Conservation (phyloP, 2,113 vertebrate genomes). For the Hystrix brachyura region DNA sequence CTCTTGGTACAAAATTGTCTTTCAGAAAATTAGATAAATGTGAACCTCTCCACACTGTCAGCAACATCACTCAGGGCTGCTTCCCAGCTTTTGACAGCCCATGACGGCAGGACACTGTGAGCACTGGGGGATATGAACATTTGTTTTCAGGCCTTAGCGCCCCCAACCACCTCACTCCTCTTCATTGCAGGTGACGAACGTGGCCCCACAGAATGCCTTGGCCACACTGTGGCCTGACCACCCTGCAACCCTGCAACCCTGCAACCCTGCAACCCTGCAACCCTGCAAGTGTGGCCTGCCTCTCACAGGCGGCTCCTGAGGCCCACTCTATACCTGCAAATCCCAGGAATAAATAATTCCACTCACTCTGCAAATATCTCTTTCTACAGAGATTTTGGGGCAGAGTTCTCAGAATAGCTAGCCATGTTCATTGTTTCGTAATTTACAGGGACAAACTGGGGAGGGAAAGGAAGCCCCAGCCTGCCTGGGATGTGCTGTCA, state of each 20-base stretch:
- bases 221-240: not conserved
- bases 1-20: constrained; percentile 68
- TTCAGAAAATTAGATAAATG: constrained; percentile 73
- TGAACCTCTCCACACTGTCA: constrained; percentile 48
- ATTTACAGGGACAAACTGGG: not conserved
- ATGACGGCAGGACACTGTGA: not conserved
- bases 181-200: not conserved
- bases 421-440: not conserved
- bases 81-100: not conserved
- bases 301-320: not conserved
- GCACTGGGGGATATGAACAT: fast-evolving
- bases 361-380: constrained; percentile 7
- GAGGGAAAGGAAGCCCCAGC: not conserved
- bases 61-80: constrained; percentile 24
- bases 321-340: constrained; percentile 50
- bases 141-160: not conserved
- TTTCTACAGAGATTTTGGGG: constrained; percentile 45
- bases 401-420: constrained; percentile 33
- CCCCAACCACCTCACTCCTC: not conserved
- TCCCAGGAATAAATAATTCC: constrained; percentile 61
- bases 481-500: not conserved
- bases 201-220: constrained; percentile 21
- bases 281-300: constrained; percentile 8
- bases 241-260: constrained; percentile 45
- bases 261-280: constrained; percentile 31